A percentile compares a stretch with the other conserved stretches of the same genome.
Evolutionary conservation across 2,888 invertebrate genomes (phyloP).

Genomic region (Linnaemya tessellans): DNA sequence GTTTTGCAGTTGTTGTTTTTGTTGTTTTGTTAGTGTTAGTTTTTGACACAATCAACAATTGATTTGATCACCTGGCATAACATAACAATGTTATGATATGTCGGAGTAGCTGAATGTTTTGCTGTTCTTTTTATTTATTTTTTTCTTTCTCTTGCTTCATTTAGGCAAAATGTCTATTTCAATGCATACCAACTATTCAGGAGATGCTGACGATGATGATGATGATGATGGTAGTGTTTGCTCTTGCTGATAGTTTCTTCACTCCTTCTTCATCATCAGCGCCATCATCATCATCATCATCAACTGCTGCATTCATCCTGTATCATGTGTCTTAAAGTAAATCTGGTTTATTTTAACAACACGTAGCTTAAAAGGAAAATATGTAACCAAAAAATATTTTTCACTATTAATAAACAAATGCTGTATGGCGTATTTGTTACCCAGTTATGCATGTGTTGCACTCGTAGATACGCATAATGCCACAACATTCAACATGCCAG

Average conservation of each 20-base stretch:
- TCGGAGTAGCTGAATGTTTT: conserved; percentile 67
- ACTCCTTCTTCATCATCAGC: conserved; percentile 54
- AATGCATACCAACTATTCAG: conserved; percentile 4
- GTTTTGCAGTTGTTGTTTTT: too few species aligned
- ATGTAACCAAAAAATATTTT: conserved; percentile 51
- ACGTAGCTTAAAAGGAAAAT: conserved; percentile 45
- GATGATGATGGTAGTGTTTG: conserved; percentile 38
- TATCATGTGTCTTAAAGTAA: conserved; percentile 58
- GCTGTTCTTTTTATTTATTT: conserved; percentile 39
- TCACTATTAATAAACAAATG: conserved; percentile 53
- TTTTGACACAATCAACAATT: conserved; percentile 79
- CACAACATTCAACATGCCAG: conserved; percentile 38
- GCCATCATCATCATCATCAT: conserved; percentile 33
- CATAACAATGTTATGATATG: conserved; percentile 75
- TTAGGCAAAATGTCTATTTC: conserved; percentile 42
- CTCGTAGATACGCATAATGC: conserved; percentile 32
- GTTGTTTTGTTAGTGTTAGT: conserved; percentile 67
- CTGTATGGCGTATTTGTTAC: conserved; percentile 31
- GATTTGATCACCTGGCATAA: conserved; percentile 79
- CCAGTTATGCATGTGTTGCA: conserved; percentile 25
- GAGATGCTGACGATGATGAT: conserved; percentile 14
- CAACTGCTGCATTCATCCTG: conserved; percentile 1
- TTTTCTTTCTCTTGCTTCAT: not conserved
- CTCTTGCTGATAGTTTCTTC: conserved; percentile 61
- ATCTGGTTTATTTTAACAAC: conserved; percentile 68